Base-by-base conservation (phyloP, 2,797 vertebrate genomes). In the Sebastiscus tertius region DNA sequence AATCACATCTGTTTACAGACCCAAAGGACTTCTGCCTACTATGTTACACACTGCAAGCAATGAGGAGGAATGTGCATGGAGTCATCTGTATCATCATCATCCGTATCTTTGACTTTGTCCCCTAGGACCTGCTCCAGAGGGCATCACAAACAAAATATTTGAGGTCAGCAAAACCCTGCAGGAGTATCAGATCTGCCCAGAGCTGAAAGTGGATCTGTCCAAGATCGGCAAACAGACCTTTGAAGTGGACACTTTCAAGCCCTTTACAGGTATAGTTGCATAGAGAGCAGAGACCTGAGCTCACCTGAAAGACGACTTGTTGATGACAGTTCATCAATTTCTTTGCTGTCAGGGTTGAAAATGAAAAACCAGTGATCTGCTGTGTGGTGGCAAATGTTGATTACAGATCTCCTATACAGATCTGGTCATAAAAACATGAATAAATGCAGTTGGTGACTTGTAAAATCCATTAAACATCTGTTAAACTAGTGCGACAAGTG, bases 141-240 rank as follows among this genome's bases (percentile, higher is more conserved):
- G 94, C 18, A 95, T 99, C 85, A 99, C 98, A 0, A 97, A 99
- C 83, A 97, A 99, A 92, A 99, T 99, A 81, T 99, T 96, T 91
- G 97, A 99, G 62, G 93, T 99, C 90, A 99, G 99, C 93, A 99
- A 99, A 95, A 93, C 95, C 68, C 96, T 99, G 1, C 96, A 98
- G 88, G 98, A 99, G 79, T 99, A 99, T 86, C 95, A 95, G 7
- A 99, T 99, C 94, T 99, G 98, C 75, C 98, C 98, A 1, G 98
- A 99, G 18, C 94, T 99, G 79, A 97, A 97, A 73, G 96, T 97
- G 55, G 97, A 99, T 90, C 93, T 99, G 65, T 90, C 96, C 42
- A 96, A 95, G 78, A 96, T 99, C 42, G 97, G 99, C 67, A 99
- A 97, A 72, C 97, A 99, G 93, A 97, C 97, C 72, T 99, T 99